Evolutionary conservation across 2,113 vertebrate species (phyloP), one percentile per base, ranked within the genome.

Genomic region (Stigmatopora argus): DNA sequence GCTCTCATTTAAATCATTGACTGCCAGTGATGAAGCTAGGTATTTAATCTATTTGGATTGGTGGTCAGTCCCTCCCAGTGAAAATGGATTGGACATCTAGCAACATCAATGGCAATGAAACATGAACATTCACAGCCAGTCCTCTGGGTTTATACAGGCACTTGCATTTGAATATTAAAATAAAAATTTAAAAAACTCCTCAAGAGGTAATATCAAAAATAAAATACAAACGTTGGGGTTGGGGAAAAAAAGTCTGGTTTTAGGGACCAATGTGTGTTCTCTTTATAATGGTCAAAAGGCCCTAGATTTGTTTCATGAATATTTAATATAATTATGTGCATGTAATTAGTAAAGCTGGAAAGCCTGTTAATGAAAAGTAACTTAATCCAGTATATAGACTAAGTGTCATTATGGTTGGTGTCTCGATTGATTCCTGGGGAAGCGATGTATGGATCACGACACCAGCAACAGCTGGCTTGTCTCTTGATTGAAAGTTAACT

Each of bases 401-500:
- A 41, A 52, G 58, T 60, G 34, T 76, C 9, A 45, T 70, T 66
- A 46, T 41, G 48, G 57, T 56, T 67, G 52, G 38, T 44, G 38
- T 73, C 67, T 73, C 53, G 72, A 48, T 67, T 19, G 61, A 48
- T 73, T 64, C 65, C 69, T 67, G 41, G 62, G 69, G 62, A 78
- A 81, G 84, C 60, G 48, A 78, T 71, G 64, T 66, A 72, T 47
- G 23, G 56, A 70, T 73, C 23, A 62, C 44, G 76, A 75, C 75
- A 78, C 78, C 82, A 78, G 75, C 69, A 83, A 80, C 80, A 84
- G 77, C 80, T 87, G 81, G 76, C 78, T 78, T 67, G 67, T 66
- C 75, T 80, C 78, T 78, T 83, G 83, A 82, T 79, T 70, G 74
- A 82, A 87, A 85, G 83, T 85, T 72, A 85, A 84, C 76, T 83